phyloP scores from a whole-genome alignment of 2,797 vertebrate species.

The Smutsia temminckii region DNA sequence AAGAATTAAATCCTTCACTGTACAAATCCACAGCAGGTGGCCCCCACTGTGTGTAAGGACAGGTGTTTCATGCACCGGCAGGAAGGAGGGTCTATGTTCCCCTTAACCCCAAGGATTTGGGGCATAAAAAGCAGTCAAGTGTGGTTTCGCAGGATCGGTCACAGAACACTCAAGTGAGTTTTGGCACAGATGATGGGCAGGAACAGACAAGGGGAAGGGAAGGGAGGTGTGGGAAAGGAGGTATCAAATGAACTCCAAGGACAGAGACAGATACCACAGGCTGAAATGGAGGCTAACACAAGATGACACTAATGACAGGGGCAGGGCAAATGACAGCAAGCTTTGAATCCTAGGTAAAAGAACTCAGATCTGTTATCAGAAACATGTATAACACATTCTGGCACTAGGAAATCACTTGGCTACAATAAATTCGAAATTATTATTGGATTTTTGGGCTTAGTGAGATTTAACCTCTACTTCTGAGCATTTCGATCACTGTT shows the following conservation, averaged over 20 bases:
- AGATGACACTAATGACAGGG: rapidly evolving
- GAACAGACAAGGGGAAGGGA: background rate
- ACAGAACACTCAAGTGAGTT: background rate
- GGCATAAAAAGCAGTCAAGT: conserved; percentile 14
- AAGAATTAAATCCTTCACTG: too few species aligned
- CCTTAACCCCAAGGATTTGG: background rate
- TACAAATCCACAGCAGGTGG: background rate
- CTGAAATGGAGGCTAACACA: rapidly evolving
- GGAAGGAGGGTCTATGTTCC: background rate
- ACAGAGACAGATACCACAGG: background rate
- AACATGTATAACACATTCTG: background rate
- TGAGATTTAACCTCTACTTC: background rate
- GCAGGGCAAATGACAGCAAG: background rate
- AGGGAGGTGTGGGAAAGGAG: background rate
- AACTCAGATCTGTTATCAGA: background rate
- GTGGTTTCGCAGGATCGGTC: background rate
- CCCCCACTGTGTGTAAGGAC: background rate
- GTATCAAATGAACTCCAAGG: background rate
- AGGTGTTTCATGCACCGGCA: background rate
- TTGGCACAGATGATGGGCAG: background rate
- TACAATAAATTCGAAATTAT: background rate
- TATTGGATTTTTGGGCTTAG: background rate
- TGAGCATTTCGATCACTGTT: background rate
- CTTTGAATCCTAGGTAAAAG: background rate
- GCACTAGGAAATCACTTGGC: background rate